These are phyloP conservation scores for Anser cygnoides DNA, from an alignment of 2,113 vertebrate genomes.

Conservation along the genomic window DNA sequence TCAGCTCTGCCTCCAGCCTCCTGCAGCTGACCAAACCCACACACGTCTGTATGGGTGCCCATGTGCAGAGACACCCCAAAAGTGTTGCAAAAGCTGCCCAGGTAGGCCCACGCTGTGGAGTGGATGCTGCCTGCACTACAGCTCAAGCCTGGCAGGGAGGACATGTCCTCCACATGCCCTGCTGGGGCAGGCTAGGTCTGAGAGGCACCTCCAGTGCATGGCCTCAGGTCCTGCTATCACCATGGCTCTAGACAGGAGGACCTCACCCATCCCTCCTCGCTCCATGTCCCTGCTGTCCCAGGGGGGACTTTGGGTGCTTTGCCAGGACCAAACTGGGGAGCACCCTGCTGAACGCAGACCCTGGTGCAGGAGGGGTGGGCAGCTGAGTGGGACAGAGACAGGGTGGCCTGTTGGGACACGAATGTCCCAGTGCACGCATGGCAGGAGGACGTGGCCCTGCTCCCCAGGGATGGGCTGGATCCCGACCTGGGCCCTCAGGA, in stretches of 20 bases:
- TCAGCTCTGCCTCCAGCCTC: not conserved
- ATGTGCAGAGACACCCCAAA: not conserved
- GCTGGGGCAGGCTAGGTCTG: not conserved
- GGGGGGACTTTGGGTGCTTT: not conserved
- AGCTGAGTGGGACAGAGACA: not conserved
- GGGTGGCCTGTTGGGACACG: not conserved
- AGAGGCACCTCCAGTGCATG: not conserved
- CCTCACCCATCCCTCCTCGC: not conserved
- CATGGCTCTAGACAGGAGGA: not conserved
- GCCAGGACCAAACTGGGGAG: not conserved
- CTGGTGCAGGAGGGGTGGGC: accelerated
- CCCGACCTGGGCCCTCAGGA: no score
- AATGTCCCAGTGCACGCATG: not conserved
- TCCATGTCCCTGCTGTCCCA: not conserved
- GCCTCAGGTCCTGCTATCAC: not conserved
- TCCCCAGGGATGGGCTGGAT: no score
- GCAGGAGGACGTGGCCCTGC: not conserved
- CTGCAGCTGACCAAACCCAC: not conserved
- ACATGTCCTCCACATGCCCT: not conserved
- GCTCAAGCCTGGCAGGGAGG: not conserved
- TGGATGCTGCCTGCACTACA: not conserved
- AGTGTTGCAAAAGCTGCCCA: not conserved
- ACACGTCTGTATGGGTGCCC: not conserved
- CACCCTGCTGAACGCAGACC: not conserved
- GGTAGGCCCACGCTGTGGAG: not conserved